A percentile compares a stretch with the other conserved stretches of the same genome.
These are phyloP conservation scores for Tragulus kanchil DNA, from an alignment of 2,113 vertebrate genomes.

Conservation along the genomic window DNA sequence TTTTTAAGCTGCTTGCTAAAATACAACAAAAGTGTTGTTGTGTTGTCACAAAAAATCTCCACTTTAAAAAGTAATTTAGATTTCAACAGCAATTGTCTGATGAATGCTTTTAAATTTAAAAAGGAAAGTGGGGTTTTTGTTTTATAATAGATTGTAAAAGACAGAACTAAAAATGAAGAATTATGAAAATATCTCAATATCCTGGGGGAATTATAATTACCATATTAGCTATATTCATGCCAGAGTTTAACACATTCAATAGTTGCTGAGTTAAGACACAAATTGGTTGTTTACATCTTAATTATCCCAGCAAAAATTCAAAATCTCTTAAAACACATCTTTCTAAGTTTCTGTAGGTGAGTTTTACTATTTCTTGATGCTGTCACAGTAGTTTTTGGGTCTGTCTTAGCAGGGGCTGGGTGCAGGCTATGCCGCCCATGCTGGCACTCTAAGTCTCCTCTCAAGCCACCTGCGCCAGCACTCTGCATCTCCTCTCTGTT, in stretches of 20 bases:
- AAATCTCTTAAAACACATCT: constrained; percentile 2
- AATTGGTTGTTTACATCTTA: constrained; percentile 36
- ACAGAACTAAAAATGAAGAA: constrained; percentile 42
- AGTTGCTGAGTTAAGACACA: not conserved
- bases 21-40: not conserved
- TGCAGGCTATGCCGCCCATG: too few relatives aligned
- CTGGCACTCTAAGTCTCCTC: too few relatives aligned
- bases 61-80: constrained; percentile 15
- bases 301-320: constrained; percentile 51
- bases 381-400: too few relatives aligned
- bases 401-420: too few relatives aligned
- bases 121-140: not conserved
- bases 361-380: constrained; percentile 45
- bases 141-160: not conserved
- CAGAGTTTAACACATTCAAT: constrained; percentile 1
- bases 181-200: constrained; percentile 48
- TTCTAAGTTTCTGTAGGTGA: not conserved
- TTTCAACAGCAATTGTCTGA: not conserved
- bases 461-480: too few relatives aligned
- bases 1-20: not conserved
- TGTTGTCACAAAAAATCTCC: constrained; percentile 8
- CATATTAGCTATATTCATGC: constrained; percentile 34
- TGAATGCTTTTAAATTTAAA: constrained; percentile 23
- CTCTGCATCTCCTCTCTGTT: too few relatives aligned
- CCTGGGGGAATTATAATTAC: not conserved